Conservation (phyloP, 2,113 vertebrate species). For the Verasper variegatus region DNA sequence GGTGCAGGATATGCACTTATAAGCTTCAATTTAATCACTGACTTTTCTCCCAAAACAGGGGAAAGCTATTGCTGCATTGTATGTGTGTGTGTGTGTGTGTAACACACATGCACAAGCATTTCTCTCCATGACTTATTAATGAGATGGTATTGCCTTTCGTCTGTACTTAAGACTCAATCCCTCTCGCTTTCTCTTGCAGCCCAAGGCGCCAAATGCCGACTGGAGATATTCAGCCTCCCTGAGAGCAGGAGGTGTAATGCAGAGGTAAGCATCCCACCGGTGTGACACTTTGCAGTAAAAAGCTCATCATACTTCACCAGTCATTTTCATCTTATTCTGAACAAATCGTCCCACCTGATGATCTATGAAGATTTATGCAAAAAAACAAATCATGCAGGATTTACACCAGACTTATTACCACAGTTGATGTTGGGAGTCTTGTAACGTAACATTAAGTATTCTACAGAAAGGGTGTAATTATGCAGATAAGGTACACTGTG, state of each 20-base stretch:
- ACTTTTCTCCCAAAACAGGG: constrained; percentile 51
- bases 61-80: constrained; percentile 37
- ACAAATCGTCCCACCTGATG: neutral
- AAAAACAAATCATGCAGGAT: neutral
- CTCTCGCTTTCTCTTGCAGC: constrained; percentile 88
- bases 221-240: constrained; percentile 98
- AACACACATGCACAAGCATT: constrained; percentile 9
- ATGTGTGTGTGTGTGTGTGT: constrained; percentile 23
- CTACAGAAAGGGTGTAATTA: neutral
- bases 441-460: neutral
- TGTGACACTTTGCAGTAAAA: neutral
- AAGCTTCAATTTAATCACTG: constrained; percentile 44
- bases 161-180: constrained; percentile 74
- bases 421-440: neutral
- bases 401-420: neutral
- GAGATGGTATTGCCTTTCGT: constrained; percentile 63
- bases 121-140: constrained; percentile 73
- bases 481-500: neutral
- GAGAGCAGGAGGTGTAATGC: constrained; percentile 92
- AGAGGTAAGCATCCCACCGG: constrained; percentile 85
- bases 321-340: constrained; percentile 9
- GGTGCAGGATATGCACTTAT: neutral
- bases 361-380: neutral
- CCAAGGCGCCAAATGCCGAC: constrained; percentile 90
- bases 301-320: constrained; percentile 1